These are phyloP conservation scores for Taenioides sp. DNA, from an alignment of 2,797 vertebrate species.

Conservation along the genomic window DNA sequence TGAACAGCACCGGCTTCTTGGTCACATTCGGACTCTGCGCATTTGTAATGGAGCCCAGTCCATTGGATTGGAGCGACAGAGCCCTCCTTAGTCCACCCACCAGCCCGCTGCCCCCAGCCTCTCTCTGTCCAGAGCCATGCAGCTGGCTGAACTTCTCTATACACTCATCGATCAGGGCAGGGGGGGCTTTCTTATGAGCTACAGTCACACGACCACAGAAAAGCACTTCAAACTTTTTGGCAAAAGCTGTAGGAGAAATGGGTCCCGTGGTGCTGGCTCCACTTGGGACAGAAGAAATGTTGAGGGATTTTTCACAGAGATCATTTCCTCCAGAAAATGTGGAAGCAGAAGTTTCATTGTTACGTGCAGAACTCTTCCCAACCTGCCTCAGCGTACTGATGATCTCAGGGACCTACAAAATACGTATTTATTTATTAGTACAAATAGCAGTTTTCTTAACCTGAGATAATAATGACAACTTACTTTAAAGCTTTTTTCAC, in stretches of 20 bases:
- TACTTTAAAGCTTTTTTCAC: not conserved
- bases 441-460: not conserved
- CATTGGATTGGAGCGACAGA: slow-evolving; percentile 76
- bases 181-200: slow-evolving; percentile 93
- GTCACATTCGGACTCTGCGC: slow-evolving; percentile 42
- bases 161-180: slow-evolving; percentile 95
- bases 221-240: slow-evolving; percentile 96
- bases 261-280: slow-evolving; percentile 72
- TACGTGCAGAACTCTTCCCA: slow-evolving; percentile 89
- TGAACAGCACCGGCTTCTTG: slow-evolving; percentile 77
- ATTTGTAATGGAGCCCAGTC: slow-evolving; percentile 47
- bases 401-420: slow-evolving; percentile 92
- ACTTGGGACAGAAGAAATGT: slow-evolving; percentile 60
- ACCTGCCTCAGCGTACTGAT: slow-evolving; percentile 94
- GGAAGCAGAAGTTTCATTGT: slow-evolving; percentile 81
- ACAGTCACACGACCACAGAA: slow-evolving; percentile 93
- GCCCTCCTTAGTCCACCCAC: slow-evolving; percentile 70
- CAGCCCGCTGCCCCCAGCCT: slow-evolving; percentile 41
- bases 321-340: slow-evolving; percentile 36
- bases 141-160: slow-evolving; percentile 92
- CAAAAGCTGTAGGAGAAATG: slow-evolving; percentile 84
- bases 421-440: not conserved
- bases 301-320: slow-evolving; percentile 45
- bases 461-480: not conserved
- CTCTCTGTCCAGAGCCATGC: slow-evolving; percentile 44